Evolutionary conservation across 2,888 invertebrate genomes (phyloP).

Genomic region (Pandemis corylana): DNA sequence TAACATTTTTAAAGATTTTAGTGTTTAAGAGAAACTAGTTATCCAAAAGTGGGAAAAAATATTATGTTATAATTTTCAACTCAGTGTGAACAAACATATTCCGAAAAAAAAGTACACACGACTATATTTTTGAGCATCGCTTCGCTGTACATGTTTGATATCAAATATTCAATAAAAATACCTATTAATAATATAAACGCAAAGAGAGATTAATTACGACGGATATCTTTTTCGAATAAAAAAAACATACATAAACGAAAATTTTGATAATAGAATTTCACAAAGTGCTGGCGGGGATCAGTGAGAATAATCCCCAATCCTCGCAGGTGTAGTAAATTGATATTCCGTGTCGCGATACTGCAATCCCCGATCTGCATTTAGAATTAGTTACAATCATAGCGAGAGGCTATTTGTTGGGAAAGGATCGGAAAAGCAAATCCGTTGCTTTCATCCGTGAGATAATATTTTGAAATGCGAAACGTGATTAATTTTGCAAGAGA

Average conservation of each 20-base stretch:
- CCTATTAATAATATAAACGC: not conserved
- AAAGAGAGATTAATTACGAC: not conserved
- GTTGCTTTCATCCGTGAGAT: not conserved
- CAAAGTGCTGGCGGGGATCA: slow-evolving; percentile 38
- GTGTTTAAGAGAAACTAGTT: too few relatives aligned
- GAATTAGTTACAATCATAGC: slow-evolving; percentile 35
- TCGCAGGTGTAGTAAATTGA: slow-evolving; percentile 47
- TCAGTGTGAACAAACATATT: not conserved
- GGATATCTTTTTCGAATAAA: not conserved
- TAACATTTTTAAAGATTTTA: too few relatives aligned
- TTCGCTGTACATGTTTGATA: too few relatives aligned
- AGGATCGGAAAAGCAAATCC: slow-evolving; percentile 8
- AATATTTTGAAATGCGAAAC: slow-evolving; percentile 10
- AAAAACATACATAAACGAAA: not conserved
- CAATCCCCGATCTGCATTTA: slow-evolving; percentile 36
- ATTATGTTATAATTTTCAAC: too few relatives aligned
- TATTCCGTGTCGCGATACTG: slow-evolving; percentile 44
- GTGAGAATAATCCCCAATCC: slow-evolving; percentile 44
- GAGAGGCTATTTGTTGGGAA: slow-evolving; percentile 22
- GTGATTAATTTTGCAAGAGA: not conserved
- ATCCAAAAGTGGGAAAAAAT: too few relatives aligned
- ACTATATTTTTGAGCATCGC: not conserved
- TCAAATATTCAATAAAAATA: not conserved
- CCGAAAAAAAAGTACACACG: too few relatives aligned
- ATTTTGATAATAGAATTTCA: slow-evolving; percentile 18